phyloP scores from a whole-genome alignment of 2,888 invertebrate species.

The Psylliodes chrysocephalus region DNA sequence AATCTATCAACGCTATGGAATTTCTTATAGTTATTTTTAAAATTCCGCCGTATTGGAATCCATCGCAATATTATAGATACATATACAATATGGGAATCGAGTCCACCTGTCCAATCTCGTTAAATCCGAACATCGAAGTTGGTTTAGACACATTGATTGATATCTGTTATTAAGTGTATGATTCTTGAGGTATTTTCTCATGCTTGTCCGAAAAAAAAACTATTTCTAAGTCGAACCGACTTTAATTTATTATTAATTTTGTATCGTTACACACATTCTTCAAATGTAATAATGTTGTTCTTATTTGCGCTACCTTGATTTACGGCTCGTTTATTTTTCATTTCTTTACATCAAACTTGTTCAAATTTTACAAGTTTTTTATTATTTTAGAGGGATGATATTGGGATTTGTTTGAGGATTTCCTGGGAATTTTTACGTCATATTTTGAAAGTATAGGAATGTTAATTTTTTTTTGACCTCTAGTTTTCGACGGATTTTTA shows the following conservation, averaged over 20 bases:
- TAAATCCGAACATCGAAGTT: conserved; percentile 20
- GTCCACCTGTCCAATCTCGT: conserved; percentile 23
- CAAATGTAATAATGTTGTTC: conserved; percentile 1
- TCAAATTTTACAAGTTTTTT: no score
- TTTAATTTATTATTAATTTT: conserved; percentile 36
- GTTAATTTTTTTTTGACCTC: no score
- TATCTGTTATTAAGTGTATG: conserved; percentile 31
- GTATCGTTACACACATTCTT: conserved; percentile 27
- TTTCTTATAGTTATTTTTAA: background rate
- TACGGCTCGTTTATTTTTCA: no score
- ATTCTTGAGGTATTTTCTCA: conserved; percentile 33
- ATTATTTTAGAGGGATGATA: no score
- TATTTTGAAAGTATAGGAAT: no score
- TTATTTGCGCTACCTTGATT: background rate
- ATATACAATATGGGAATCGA: conserved; percentile 15
- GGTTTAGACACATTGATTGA: conserved; percentile 32
- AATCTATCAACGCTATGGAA: background rate
- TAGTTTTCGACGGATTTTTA: no score
- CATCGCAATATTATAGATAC: conserved; percentile 3
- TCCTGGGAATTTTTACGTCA: no score
- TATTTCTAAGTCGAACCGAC: conserved; percentile 26
- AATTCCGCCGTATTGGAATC: conserved; percentile 1
- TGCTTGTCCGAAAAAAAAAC: conserved; percentile 19
- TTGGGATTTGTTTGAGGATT: no score
- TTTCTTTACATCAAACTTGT: no score